These are phyloP conservation scores for Uloborus diversus DNA, from an alignment of 1,140 invertebrate genomes.

Conservation along the genomic window DNA sequence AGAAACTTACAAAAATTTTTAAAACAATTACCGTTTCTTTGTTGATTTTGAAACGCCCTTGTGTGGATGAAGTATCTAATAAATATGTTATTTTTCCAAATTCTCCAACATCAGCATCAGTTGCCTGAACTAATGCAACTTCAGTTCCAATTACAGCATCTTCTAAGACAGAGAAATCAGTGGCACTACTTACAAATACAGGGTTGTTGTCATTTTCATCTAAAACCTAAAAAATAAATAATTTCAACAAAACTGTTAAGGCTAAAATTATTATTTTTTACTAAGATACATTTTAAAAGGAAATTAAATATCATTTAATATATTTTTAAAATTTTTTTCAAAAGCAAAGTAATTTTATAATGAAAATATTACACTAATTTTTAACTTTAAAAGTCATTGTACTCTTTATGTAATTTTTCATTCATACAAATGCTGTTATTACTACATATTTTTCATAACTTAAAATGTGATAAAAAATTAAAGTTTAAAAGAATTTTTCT, in stretches of 20 bases:
- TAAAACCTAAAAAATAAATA: slow-evolving; percentile 69
- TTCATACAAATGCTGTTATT: no score
- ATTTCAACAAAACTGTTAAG: not conserved
- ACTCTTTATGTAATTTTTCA: no score
- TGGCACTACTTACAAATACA: slow-evolving; percentile 72
- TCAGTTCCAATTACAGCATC: slow-evolving; percentile 76
- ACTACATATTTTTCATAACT: no score
- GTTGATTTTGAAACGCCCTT: slow-evolving; percentile 76
- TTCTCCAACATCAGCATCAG: slow-evolving; percentile 85
- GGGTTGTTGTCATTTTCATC: slow-evolving; percentile 96
- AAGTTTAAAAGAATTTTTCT: no score
- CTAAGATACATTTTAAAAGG: not conserved
- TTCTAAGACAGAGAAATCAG: slow-evolving; percentile 80
- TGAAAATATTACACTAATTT: not conserved
- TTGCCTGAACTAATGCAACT: slow-evolving; percentile 78
- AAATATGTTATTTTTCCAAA: slow-evolving; percentile 91
- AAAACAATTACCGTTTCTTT: slow-evolving; percentile 73
- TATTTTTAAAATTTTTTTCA: no score
- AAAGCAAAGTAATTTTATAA: no score
- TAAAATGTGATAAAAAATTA: no score
- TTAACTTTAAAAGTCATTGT: not conserved
- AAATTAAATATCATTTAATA: no score
- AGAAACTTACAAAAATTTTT: no score
- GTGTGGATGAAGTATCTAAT: slow-evolving; percentile 81
- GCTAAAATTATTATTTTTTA: not conserved